These are phyloP conservation scores for Linnaemya tessellans DNA, from an alignment of 2,888 invertebrate genomes.

Conservation along the genomic window DNA sequence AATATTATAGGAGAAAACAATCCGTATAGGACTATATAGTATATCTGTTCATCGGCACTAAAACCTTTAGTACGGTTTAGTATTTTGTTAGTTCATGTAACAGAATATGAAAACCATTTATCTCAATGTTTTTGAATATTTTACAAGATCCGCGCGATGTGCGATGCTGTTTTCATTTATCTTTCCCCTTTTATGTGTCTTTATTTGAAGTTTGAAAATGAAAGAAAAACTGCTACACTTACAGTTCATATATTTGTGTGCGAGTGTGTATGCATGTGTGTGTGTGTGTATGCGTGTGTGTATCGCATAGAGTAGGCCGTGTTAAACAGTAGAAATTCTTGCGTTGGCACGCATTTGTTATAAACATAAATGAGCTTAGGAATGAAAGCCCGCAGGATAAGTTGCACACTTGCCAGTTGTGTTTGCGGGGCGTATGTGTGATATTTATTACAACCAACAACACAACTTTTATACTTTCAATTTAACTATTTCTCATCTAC, in stretches of 20 bases:
- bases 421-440: constrained; percentile 16
- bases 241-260: constrained; percentile 2
- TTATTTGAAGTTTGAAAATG: constrained; percentile 23
- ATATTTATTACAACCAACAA: constrained; percentile 39
- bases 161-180: constrained; percentile 49
- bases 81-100: constrained; percentile 73
- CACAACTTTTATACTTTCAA: constrained; percentile 72
- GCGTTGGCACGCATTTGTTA: constrained; percentile 83
- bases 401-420: constrained; percentile 67
- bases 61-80: constrained; percentile 67
- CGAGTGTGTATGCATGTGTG: background rate
- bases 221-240: background rate
- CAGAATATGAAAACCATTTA: constrained; percentile 66
- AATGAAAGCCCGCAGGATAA: constrained; percentile 82
- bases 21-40: constrained; percentile 3
- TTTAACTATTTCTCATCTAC: constrained; percentile 69
- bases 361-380: constrained; percentile 84
- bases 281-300: background rate
- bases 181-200: constrained; percentile 21
- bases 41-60: constrained; percentile 74
- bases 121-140: constrained; percentile 76
- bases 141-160: constrained; percentile 75
- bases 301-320: constrained; percentile 6
- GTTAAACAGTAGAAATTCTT: constrained; percentile 71
- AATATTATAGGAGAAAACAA: constrained; percentile 43